phyloP scores from a whole-genome alignment of 92 coral and sea anemone species.

The Phenganax marumi region DNA sequence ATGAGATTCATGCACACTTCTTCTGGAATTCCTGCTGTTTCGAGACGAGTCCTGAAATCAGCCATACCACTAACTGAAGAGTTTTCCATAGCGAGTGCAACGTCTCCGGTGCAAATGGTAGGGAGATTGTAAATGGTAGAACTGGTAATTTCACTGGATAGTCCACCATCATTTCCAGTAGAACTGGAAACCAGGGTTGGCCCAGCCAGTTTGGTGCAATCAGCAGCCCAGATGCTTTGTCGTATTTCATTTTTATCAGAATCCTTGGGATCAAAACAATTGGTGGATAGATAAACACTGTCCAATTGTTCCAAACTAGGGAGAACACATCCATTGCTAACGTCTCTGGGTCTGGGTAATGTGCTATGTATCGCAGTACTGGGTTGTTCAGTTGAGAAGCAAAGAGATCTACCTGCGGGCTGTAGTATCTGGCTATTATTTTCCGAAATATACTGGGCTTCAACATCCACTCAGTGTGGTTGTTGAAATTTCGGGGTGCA shows the following conservation, averaged over 20 bases:
- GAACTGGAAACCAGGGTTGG: no score
- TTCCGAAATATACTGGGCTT: slow-evolving; percentile 20
- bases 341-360: slow-evolving; percentile 57
- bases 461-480: slow-evolving; percentile 54
- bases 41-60: slow-evolving; percentile 42
- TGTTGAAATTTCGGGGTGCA: slow-evolving; percentile 39
- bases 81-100: slow-evolving; percentile 49
- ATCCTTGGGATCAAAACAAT: slow-evolving; percentile 41
- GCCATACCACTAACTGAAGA: slow-evolving; percentile 57
- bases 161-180: no score
- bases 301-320: slow-evolving; percentile 53
- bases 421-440: slow-evolving; percentile 21
- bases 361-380: slow-evolving; percentile 45
- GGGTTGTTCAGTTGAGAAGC: slow-evolving; percentile 53
- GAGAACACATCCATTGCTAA: slow-evolving; percentile 58
- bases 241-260: slow-evolving; percentile 38
- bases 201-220: slow-evolving; percentile 45
- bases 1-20: slow-evolving; percentile 32
- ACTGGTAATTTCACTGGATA: no score
- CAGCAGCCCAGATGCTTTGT: slow-evolving; percentile 51
- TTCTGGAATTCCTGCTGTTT: slow-evolving; percentile 37
- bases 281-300: slow-evolving; percentile 45
- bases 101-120: no score
- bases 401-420: slow-evolving; percentile 57
- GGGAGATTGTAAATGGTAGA: no score